phyloP scores from a whole-genome alignment of 1,140 invertebrate genomes.

The Pogonomyrmex barbatus region DNA sequence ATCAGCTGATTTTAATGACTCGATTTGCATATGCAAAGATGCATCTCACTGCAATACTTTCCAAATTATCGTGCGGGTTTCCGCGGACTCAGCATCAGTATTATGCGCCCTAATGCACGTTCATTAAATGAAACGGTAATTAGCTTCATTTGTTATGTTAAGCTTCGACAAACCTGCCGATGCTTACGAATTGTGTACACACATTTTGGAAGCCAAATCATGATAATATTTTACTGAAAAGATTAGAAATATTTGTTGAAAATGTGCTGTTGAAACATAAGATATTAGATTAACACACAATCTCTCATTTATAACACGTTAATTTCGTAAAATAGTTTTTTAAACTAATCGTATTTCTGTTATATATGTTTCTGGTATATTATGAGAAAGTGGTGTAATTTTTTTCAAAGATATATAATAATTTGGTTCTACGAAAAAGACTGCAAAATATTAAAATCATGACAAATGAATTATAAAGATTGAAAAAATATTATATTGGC shows the following conservation, averaged over 20 bases:
- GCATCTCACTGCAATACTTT: constrained; percentile 9
- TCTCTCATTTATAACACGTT: neutral
- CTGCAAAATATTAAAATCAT: neutral
- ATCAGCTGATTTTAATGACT: neutral
- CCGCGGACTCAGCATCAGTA: neutral
- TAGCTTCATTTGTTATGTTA: constrained; percentile 55
- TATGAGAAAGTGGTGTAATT: no score
- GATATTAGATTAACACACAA: neutral
- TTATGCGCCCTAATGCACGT: constrained; percentile 32
- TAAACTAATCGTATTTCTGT: neutral
- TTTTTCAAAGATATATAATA: neutral
- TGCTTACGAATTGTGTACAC: neutral
- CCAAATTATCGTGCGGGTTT: constrained; percentile 25
- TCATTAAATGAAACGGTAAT: constrained; percentile 54
- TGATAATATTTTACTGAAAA: neutral
- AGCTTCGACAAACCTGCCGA: constrained; percentile 37
- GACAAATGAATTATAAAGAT: neutral
- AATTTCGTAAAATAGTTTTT: neutral
- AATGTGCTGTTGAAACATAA: neutral
- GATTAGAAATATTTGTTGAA: neutral
- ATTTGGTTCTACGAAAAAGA: neutral
- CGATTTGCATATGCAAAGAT: constrained; percentile 31
- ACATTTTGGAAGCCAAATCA: neutral
- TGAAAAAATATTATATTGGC: neutral
- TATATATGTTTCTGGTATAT: no score